Percentiles rank a stretch among this genome's conserved stretches.
Evolutionary conservation across 2,888 invertebrate genomes (phyloP).

Genomic region (Gastracanthus pulcherrimus): DNA sequence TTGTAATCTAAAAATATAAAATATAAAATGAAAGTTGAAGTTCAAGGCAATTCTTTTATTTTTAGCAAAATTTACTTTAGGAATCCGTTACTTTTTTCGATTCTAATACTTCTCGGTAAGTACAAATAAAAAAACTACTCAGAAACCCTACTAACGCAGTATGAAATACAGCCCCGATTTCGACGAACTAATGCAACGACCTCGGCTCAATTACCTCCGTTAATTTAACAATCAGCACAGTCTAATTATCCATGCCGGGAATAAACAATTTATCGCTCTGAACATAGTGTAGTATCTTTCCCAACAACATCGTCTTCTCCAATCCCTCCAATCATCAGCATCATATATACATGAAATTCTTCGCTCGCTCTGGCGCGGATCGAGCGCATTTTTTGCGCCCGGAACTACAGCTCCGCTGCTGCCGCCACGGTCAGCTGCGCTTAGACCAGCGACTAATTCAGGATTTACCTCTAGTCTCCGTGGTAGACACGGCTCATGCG

Average conservation of each 20-base stretch:
- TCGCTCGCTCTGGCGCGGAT: not conserved
- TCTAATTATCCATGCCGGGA: not conserved
- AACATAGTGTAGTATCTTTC: not conserved
- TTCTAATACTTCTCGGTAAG: too few relatives aligned
- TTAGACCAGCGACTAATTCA: not conserved
- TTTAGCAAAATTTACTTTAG: too few relatives aligned
- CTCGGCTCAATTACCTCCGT: not conserved
- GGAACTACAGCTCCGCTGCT: too few relatives aligned
- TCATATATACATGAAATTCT: not conserved
- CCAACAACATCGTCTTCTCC: not conserved
- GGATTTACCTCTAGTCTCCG: constrained; percentile 1
- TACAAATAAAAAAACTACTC: not conserved
- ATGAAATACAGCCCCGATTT: not conserved
- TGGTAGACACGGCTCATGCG: not conserved
- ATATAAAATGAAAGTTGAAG: too few relatives aligned
- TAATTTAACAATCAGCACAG: not conserved
- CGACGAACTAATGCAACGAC: not conserved
- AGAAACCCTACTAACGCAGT: not conserved
- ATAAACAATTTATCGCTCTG: not conserved
- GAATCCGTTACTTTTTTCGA: too few relatives aligned
- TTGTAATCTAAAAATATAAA: too few relatives aligned
- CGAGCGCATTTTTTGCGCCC: constrained; percentile 30
- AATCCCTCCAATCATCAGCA: not conserved
- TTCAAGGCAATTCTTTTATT: too few relatives aligned
- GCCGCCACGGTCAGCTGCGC: not conserved